These are phyloP conservation scores for Dysidea cf. avara DNA, from an alignment of 37 sponge, comb jelly and placozoan genomes.

Conservation along the genomic window DNA sequence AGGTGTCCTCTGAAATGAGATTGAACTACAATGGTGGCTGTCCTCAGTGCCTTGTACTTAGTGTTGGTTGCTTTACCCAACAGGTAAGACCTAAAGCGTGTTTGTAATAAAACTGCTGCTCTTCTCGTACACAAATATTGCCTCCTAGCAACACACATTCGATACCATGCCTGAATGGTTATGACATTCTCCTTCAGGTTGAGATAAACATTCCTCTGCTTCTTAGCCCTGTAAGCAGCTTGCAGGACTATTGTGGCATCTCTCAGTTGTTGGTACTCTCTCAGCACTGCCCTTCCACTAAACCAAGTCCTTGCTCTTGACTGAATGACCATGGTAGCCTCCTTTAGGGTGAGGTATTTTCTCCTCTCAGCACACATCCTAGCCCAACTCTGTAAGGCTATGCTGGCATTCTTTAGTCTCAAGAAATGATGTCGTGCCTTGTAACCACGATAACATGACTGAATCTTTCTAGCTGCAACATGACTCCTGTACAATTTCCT, in stretches of 20 bases:
- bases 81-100: not conserved
- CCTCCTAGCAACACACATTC: not conserved
- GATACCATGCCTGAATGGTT: not conserved
- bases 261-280: not conserved
- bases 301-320: slow-evolving; percentile 18
- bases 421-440: no score
- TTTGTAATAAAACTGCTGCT: not conserved
- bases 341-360: not conserved
- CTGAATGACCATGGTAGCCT: slow-evolving; percentile 27
- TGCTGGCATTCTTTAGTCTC: slow-evolving; percentile 6
- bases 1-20: slow-evolving; percentile 7
- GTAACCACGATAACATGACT: slow-evolving; percentile 19
- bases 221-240: no score
- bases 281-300: not conserved
- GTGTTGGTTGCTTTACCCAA: no score
- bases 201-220: slow-evolving; percentile 6
- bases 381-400: slow-evolving; percentile 10
- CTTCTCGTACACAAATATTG: not conserved
- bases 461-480: no score
- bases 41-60: not conserved
- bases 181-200: slow-evolving; percentile 16
- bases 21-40: slow-evolving; percentile 40
- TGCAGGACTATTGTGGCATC: slow-evolving; percentile 17
- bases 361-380: slow-evolving; percentile 19
- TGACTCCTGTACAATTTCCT: not conserved